These are phyloP conservation scores for Heteromormyrus szaboi DNA, from an alignment of 2,797 vertebrate genomes.

Conservation along the genomic window DNA sequence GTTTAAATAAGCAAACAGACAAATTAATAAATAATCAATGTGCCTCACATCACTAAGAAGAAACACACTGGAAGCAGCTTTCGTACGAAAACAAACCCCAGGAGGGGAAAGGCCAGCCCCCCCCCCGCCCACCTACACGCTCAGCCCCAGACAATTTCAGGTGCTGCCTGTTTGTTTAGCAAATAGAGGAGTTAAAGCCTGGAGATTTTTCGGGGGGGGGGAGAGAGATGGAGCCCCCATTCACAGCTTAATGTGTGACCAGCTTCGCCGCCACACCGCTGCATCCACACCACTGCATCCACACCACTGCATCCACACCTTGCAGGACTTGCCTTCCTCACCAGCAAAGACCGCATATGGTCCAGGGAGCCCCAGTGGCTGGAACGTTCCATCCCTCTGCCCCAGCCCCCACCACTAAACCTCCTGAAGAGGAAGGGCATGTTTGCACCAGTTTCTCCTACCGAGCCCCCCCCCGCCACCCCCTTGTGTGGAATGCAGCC, in stretches of 20 bases:
- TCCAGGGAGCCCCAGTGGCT: conserved; percentile 43
- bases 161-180: conserved; percentile 1
- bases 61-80: background rate
- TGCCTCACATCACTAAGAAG: background rate
- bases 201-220: background rate
- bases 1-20: background rate
- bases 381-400: background rate
- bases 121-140: background rate
- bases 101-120: background rate
- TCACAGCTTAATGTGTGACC: background rate
- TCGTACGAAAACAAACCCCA: background rate
- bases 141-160: background rate
- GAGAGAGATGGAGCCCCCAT: background rate
- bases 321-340: background rate
- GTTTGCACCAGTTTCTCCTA: background rate
- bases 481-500: background rate
- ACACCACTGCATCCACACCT: background rate
- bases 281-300: background rate
- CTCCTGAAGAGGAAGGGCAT: background rate
- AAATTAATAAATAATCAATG: background rate
- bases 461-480: background rate
- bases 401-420: background rate
- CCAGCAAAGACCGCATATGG: conserved; percentile 56
- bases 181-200: background rate
- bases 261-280: background rate